A percentile compares a stretch with the other conserved stretches of the same genome.
Conservation (phyloP, 2,888 invertebrate species). For the Furcula furcula region DNA sequence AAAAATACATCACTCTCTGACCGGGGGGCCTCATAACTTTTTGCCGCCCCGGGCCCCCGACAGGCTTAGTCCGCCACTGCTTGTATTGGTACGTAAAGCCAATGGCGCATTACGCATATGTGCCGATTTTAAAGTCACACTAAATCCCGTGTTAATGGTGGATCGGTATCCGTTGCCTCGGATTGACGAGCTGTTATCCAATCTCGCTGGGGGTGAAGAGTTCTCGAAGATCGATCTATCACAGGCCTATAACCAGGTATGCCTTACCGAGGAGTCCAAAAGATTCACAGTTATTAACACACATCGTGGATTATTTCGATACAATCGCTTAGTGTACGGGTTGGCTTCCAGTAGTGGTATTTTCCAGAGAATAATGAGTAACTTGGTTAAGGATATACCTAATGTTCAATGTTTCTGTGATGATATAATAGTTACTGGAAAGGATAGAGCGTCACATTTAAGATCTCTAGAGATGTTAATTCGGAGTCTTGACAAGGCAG, state of each 20-base stretch:
- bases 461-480: too few relatives aligned
- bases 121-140: conserved; percentile 27
- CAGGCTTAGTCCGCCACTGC: too few relatives aligned
- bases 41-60: too few relatives aligned
- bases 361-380: conserved; percentile 18
- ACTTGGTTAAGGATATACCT: conserved; percentile 18
- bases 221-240: conserved; percentile 7
- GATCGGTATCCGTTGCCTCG: conserved; percentile 27
- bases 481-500: too few relatives aligned
- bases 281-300: conserved; percentile 25
- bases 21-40: too few relatives aligned
- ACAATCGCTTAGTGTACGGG: conserved; percentile 11
- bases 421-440: conserved; percentile 10
- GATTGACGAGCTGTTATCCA: conserved; percentile 21
- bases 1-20: too few relatives aligned
- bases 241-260: conserved; percentile 13
- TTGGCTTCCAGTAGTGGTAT: conserved; percentile 15
- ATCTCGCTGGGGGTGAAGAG: conserved; percentile 12
- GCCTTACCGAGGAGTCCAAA: conserved; percentile 19
- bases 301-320: conserved; percentile 15
- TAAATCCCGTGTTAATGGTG: conserved; percentile 28
- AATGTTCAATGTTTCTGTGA: conserved; percentile 19
- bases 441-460: neutral
- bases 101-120: conserved; percentile 31
- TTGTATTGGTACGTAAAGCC: conserved; percentile 25